Evolutionary conservation across 2,113 vertebrate species (phyloP), one percentile per base, ranked within the genome.

Genomic region (Takifugu flavidus): DNA sequence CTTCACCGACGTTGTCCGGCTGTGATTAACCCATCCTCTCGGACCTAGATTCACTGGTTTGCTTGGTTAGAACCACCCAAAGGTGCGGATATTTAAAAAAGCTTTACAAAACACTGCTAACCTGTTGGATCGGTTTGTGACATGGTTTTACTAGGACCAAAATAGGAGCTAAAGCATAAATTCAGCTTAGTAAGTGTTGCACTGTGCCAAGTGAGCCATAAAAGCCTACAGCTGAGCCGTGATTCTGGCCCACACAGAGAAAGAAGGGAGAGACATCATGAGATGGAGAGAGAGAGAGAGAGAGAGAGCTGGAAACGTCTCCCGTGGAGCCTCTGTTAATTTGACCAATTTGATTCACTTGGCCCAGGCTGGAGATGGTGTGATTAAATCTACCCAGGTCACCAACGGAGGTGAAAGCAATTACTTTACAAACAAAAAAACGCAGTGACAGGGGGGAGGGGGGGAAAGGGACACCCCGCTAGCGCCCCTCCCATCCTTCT

Each of bases 301-400:
- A 39, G 46, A 4, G 42, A 29, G 44, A 45, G 52, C 31, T 15
- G 13, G 39, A 51, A 63, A 54, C 72, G 72, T 82, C 71, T 84
- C 80, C 81, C 50, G 68, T 64, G 62, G 73, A 72, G 80, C 69
- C 34, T 62, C 84, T 82, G 83, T 91, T 91, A 80, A 91, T 91
- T 88, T 88, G 85, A 87, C 85, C 86, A 80, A 90, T 91, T 86
- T 86, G 91, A 91, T 90, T 88, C 87, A 89, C 87, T 88, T 82
- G 77, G 75, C 80, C 77, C 34, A 72, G 83, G 79, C 83, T 84
- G 80, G 80, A 81, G 87, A 84, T 75, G 75, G 72, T 84, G 83
- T 81, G 87, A 92, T 91, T 92, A 90, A 85, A 92, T 91, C 90
- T 88, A 82, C 70, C 86, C 85, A 82, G 90, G 89, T 91, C 91